Percentiles rank a stretch among this genome's conserved stretches.
Conservation (phyloP, 2,888 invertebrate species). For the Drymonia ruficornis region DNA sequence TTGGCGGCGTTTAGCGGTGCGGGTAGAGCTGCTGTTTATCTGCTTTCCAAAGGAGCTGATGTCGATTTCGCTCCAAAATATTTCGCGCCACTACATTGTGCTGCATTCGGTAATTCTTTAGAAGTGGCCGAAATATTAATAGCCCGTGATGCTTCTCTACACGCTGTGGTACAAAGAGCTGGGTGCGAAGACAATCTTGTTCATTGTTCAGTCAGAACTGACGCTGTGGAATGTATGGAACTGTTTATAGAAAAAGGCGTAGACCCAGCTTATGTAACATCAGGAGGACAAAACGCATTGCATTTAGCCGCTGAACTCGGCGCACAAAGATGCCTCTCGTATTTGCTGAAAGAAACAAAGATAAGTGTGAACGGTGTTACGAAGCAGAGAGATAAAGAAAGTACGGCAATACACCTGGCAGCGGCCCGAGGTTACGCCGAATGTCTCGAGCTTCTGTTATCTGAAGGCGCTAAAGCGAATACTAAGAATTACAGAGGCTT, state of each 20-base stretch:
- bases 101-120: conserved; percentile 94
- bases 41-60: conserved; percentile 88
- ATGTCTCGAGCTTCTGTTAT: conserved; percentile 90
- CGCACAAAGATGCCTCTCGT: conserved; percentile 88
- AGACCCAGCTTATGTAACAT: conserved; percentile 89
- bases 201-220: conserved; percentile 93
- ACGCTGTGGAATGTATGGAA: conserved; percentile 91
- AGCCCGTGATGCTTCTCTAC: conserved; percentile 88
- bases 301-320: conserved; percentile 93
- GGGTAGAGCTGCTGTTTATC: conserved; percentile 87
- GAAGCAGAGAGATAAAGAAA: conserved; percentile 89
- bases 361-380: conserved; percentile 89
- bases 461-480: conserved; percentile 91
- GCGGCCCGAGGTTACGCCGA: conserved; percentile 94
- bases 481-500: conserved; percentile 91
- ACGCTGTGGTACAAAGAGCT: conserved; percentile 87
- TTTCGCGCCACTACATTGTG: conserved; percentile 94
- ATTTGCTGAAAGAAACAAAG: conserved; percentile 90
- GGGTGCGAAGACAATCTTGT: conserved; percentile 91
- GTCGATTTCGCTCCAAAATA: conserved; percentile 88
- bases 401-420: conserved; percentile 93
- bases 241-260: conserved; percentile 90
- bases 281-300: conserved; percentile 90
- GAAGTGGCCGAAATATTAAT: conserved; percentile 91
- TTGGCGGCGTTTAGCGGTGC: conserved; percentile 91